Evolutionary conservation across 1,140 invertebrate species (phyloP).

Genomic region (Dendrolimus kikuchii): DNA sequence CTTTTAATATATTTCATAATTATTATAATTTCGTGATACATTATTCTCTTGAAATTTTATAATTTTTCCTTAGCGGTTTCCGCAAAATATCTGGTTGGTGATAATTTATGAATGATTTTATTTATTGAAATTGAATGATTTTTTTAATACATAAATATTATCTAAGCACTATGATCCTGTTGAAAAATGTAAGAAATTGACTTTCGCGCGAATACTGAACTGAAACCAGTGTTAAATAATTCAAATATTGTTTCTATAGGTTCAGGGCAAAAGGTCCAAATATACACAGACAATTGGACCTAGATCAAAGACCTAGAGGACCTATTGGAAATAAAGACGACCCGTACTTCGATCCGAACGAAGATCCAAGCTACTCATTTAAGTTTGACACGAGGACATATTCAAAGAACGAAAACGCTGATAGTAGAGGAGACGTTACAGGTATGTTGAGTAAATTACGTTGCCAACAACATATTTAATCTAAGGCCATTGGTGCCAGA

Average conservation of each 20-base stretch:
- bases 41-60: too few relatives aligned
- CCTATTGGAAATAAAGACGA: slow-evolving; percentile 77
- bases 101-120: too few relatives aligned
- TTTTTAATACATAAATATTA: too few relatives aligned
- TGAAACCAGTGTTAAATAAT: too few relatives aligned
- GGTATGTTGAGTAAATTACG: slow-evolving; percentile 40
- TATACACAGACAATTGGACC: slow-evolving; percentile 78
- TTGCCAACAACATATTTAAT: neutral
- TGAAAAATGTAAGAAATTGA: too few relatives aligned
- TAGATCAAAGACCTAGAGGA: slow-evolving; percentile 76
- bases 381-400: slow-evolving; percentile 77
- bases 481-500: neutral
- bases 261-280: slow-evolving; percentile 80
- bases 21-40: too few relatives aligned
- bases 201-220: too few relatives aligned
- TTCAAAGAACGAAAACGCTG: slow-evolving; percentile 76
- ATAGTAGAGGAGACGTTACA: slow-evolving; percentile 74
- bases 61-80: too few relatives aligned
- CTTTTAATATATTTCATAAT: too few relatives aligned
- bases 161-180: too few relatives aligned
- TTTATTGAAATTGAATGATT: too few relatives aligned
- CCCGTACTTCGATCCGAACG: slow-evolving; percentile 79
- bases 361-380: slow-evolving; percentile 81
- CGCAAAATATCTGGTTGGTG: too few relatives aligned
- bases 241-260: slow-evolving; percentile 23